These are phyloP conservation scores for Apaloderma vittatum DNA, from an alignment of 2,113 vertebrate species.

Conservation along the genomic window DNA sequence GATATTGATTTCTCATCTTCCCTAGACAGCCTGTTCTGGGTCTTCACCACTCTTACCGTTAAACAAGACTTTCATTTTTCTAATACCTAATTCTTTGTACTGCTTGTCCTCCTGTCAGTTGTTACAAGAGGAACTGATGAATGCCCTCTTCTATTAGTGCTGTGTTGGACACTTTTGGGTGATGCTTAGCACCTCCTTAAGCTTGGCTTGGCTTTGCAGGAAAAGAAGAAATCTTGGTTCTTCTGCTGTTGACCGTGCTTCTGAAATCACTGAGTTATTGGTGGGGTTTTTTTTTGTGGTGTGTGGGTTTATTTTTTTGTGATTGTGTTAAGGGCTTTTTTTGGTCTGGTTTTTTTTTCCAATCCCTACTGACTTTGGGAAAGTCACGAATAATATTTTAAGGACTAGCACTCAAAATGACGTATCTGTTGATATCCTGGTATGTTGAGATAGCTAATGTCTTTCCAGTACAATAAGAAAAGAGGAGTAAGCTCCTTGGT, in stretches of 20 bases:
- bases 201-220: background rate
- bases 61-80: slow-evolving; percentile 65
- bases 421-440: too few relatives aligned
- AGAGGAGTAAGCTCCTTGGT: background rate
- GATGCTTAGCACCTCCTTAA: background rate
- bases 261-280: background rate
- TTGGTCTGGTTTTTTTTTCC: background rate
- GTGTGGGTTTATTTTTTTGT: too few relatives aligned
- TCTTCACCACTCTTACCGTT: slow-evolving; percentile 21
- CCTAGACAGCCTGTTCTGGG: slow-evolving; percentile 28
- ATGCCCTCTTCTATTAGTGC: background rate
- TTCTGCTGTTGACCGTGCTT: background rate
- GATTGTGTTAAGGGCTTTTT: too few relatives aligned
- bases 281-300: too few relatives aligned
- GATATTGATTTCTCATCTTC: slow-evolving; percentile 66
- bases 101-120: background rate
- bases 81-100: slow-evolving; percentile 30
- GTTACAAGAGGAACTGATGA: background rate
- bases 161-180: background rate
- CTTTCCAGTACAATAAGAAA: background rate
- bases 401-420: background rate
- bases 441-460: background rate
- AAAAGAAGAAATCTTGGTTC: background rate
- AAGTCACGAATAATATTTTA: too few relatives aligned
- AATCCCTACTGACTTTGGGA: background rate